phyloP scores from a whole-genome alignment of 2,113 vertebrate genomes.

The Pardalotus punctatus region DNA sequence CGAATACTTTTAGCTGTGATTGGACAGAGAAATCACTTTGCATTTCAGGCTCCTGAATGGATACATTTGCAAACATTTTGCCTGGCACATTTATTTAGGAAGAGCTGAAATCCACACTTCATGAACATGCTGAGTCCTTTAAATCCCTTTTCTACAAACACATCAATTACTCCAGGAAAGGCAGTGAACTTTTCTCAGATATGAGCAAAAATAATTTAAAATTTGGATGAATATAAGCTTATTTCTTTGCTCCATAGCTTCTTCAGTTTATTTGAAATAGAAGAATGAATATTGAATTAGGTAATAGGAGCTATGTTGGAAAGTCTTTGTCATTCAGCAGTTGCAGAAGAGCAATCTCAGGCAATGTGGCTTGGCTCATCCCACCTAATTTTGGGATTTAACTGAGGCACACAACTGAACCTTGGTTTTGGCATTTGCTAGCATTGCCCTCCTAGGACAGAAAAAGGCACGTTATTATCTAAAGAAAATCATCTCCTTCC shows the following conservation, averaged over 20 bases:
- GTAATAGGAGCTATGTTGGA: neutral
- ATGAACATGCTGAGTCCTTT: neutral
- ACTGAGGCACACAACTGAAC: neutral
- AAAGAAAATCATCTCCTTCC: neutral
- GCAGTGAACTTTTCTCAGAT: neutral
- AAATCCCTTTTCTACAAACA: neutral
- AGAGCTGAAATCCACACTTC: neutral
- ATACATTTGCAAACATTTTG: neutral
- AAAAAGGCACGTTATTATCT: neutral
- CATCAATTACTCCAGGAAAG: neutral
- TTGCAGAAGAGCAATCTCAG: neutral
- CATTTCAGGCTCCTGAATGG: neutral
- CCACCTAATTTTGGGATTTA: neutral
- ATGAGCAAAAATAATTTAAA: slow-evolving; percentile 17
- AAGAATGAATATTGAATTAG: neutral
- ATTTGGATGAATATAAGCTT: neutral
- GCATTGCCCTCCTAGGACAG: neutral
- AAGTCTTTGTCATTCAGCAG: neutral
- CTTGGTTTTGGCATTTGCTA: neutral
- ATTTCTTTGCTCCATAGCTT: slow-evolving; percentile 1
- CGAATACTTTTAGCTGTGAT: neutral
- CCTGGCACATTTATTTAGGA: neutral
- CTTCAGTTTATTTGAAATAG: slow-evolving; percentile 10
- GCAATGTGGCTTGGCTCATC: neutral
- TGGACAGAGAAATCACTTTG: neutral